phyloP scores from a whole-genome alignment of 2,888 invertebrate species.

The Himalopsyche anomala region DNA sequence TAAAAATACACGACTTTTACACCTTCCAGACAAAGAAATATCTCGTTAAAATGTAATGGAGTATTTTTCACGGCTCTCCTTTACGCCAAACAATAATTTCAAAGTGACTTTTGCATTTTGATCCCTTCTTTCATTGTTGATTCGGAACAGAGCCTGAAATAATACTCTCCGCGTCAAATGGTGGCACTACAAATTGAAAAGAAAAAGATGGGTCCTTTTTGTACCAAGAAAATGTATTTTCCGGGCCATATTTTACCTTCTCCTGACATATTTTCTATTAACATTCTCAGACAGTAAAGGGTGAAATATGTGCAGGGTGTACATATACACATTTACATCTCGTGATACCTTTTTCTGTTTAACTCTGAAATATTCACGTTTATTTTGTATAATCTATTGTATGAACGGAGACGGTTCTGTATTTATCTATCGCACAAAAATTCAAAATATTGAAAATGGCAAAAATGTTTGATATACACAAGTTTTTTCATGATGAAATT shows the following conservation, averaged over 20 bases:
- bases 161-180: slow-evolving; percentile 10
- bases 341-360: slow-evolving; percentile 23
- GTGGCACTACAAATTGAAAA: slow-evolving; percentile 39
- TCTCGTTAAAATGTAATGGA: slow-evolving; percentile 31
- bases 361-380: slow-evolving; percentile 29
- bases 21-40: too few species aligned
- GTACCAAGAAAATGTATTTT: slow-evolving; percentile 41
- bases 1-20: too few species aligned
- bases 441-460: too few species aligned
- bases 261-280: slow-evolving; percentile 62
- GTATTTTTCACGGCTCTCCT: not conserved
- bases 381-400: slow-evolving; percentile 19
- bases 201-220: not conserved
- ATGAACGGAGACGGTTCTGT: not conserved
- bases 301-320: slow-evolving; percentile 43
- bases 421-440: too few species aligned
- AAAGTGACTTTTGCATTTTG: slow-evolving; percentile 41
- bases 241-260: slow-evolving; percentile 56
- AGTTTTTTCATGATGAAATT: too few species aligned
- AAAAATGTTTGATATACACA: too few species aligned
- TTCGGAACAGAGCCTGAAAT: slow-evolving; percentile 32
- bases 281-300: slow-evolving; percentile 55
- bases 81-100: slow-evolving; percentile 28
- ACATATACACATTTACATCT: not conserved
- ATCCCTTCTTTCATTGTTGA: slow-evolving; percentile 26